Evolutionary conservation across 2,113 vertebrate genomes (phyloP), one percentile per base, ranked within the genome.

Genomic region (Thalassarche chlororhynchos): DNA sequence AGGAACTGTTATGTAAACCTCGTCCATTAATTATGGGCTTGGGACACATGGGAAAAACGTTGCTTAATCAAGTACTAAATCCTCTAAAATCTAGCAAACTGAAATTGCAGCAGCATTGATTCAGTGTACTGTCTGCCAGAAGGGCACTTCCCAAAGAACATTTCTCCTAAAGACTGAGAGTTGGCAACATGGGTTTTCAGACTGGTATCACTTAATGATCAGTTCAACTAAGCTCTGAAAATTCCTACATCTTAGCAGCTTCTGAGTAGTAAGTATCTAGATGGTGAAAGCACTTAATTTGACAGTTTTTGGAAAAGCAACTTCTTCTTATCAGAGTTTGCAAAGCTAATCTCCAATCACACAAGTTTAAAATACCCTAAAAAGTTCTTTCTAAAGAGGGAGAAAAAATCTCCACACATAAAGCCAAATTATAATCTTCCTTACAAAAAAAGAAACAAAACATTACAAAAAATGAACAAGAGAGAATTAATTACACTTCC

Each of bases 381-480:
- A 46, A 88, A 31, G 14, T 57, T 83, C 26, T 42, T 78, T 49
- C 3, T 10, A 38, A 14, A 65, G 6, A 61, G 28, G 6, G 18
- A 21, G 17, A 7, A 70, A 86, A 60, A 57, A 61, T 7, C 25
- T 57, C 20, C 24, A 57, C 3, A 34, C 2, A 68, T 3, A 54
- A 54, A 89, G 18, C 12, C 1, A 1, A n/a, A 79, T 38, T 83
- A 57, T 9, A 76, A 36, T 31, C 21, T 47, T 32, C 2, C 25
- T 49, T 49, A 68, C 16, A 58, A 68, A 86, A 23, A 4, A 3
- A 65, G 20, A 70, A 82, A 74, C 14, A 70, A 78, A 88, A 42
- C 0, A 2, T n/a, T 23, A 58, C 8, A 24, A 74, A 82, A 66
- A 66, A 28, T 3, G 0, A 65, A 69, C 6, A 34, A 34, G 29